Conservation (phyloP, 2,797 vertebrate species). For the Galagoides demidoff region DNA sequence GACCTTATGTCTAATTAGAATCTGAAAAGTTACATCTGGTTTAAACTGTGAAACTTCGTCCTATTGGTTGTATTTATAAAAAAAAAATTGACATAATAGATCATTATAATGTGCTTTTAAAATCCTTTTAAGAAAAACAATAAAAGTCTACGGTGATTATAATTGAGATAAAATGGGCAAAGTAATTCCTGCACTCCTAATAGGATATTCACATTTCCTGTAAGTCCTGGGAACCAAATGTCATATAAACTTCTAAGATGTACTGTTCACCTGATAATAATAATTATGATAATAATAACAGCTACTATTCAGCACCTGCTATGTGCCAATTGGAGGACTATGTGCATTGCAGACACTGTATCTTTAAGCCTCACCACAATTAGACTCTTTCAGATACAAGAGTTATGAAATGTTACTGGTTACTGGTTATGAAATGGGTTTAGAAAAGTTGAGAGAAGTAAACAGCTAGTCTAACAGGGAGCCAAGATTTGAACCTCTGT, state of each 20-base stretch:
- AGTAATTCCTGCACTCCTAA: background rate
- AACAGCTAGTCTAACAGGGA: background rate
- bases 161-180: background rate
- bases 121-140: conserved; percentile 4
- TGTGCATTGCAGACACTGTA: rapidly evolving
- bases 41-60: conserved; percentile 33
- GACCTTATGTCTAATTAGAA: background rate
- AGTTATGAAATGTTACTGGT: too few species aligned
- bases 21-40: background rate
- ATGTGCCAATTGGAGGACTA: too few species aligned
- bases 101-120: background rate
- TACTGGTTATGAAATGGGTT: background rate
- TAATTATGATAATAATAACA: background rate
- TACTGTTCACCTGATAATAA: background rate
- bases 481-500: background rate
- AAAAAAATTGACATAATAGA: background rate
- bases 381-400: background rate
- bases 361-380: background rate
- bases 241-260: background rate
- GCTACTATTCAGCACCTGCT: background rate
- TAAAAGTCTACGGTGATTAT: background rate
- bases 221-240: background rate
- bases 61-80: background rate
- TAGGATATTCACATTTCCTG: background rate
- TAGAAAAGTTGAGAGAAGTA: background rate